phyloP scores from a whole-genome alignment of 2,113 vertebrate species.

The Leptobrachium ailaonicum region DNA sequence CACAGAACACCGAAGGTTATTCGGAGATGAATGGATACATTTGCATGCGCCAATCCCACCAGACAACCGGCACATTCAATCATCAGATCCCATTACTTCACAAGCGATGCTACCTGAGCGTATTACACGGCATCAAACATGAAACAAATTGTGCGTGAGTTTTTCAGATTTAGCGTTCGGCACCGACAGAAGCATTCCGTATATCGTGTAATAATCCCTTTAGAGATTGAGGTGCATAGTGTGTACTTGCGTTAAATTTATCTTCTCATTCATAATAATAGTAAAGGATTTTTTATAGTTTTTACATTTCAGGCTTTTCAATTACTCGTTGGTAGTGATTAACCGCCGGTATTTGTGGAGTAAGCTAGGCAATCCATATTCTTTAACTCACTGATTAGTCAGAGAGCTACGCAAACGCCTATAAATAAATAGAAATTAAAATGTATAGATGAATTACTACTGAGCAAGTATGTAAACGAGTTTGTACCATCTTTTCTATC shows the following conservation, averaged over 20 bases:
- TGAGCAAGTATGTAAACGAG: background rate
- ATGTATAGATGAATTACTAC: background rate
- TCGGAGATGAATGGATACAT: too few species aligned
- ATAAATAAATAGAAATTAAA: background rate
- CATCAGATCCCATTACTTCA: too few species aligned
- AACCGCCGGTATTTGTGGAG: background rate
- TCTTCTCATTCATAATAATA: background rate
- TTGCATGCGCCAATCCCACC: too few species aligned
- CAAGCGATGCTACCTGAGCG: too few species aligned
- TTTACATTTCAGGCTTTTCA: too few species aligned
- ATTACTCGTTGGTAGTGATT: background rate
- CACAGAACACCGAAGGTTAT: too few species aligned
- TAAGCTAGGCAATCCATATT: background rate
- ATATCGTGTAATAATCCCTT: background rate
- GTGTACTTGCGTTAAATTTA: background rate
- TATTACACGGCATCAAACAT: too few species aligned
- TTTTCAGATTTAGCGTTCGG: background rate
- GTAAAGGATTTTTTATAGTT: background rate
- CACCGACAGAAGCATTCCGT: background rate
- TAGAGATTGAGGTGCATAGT: background rate
- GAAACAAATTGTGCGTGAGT: background rate
- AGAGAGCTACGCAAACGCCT: background rate
- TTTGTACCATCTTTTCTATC: too few species aligned
- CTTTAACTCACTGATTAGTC: background rate
- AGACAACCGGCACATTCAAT: too few species aligned